Evolutionary conservation across 2,797 vertebrate genomes (phyloP).

Genomic region (Sebastes kiyomatsui): DNA sequence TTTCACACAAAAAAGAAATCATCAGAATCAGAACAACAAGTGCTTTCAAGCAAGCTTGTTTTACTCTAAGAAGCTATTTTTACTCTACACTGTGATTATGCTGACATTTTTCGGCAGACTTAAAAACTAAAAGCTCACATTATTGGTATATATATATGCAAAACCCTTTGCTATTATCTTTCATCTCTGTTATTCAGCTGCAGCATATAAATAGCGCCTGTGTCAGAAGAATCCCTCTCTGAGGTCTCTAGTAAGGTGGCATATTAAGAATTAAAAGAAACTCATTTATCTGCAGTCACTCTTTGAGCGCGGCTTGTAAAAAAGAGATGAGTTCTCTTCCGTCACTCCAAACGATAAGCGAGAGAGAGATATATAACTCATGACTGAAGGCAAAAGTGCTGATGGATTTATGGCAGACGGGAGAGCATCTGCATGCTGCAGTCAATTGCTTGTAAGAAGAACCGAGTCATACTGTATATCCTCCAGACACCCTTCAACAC

Average conservation of each 20-base stretch:
- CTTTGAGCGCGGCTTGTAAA: slow-evolving; percentile 7
- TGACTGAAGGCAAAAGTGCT: slow-evolving; percentile 36
- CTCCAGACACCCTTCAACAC: neutral
- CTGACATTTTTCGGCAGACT: neutral
- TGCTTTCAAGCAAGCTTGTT: neutral
- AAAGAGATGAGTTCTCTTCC: slow-evolving; percentile 3
- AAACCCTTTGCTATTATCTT: neutral
- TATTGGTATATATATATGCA: neutral
- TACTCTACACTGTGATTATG: neutral
- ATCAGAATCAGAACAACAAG: neutral
- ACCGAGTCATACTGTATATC: neutral
- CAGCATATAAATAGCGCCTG: slow-evolving; percentile 4
- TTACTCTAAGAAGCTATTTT: neutral
- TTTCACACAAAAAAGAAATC: neutral
- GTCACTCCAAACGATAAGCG: slow-evolving; percentile 17
- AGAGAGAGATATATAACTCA: slow-evolving; percentile 13
- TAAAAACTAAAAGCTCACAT: neutral
- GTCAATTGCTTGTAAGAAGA: slow-evolving; percentile 17
- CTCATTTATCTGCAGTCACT: slow-evolving; percentile 13
- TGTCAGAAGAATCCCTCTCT: neutral
- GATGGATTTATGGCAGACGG: slow-evolving; percentile 43
- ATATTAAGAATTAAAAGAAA: slow-evolving; percentile 5
- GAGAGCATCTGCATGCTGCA: slow-evolving; percentile 35
- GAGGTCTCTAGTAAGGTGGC: neutral
- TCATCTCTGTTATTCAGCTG: neutral